Evolutionary conservation across 2,113 vertebrate species (phyloP).

Genomic region (Struthidea cinerea): DNA sequence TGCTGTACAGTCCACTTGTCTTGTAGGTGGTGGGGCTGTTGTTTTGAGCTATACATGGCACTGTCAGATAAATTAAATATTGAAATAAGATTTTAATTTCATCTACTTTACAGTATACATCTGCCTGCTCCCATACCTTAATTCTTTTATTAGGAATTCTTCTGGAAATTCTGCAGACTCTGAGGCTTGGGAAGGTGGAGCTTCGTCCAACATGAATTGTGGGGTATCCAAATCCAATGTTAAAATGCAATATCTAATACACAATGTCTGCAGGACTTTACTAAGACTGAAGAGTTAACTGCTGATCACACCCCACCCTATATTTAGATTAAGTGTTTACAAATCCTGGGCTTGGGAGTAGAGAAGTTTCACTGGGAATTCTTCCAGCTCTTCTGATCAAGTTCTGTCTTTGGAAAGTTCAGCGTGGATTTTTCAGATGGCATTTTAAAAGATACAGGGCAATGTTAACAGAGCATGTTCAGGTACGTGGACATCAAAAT

Average conservation of each 20-base stretch:
- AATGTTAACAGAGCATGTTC: not conserved
- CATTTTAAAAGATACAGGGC: not conserved
- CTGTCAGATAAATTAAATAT: not conserved
- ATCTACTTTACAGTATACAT: not conserved
- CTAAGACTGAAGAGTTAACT: not conserved
- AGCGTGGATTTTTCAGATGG: not conserved
- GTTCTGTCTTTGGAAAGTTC: not conserved
- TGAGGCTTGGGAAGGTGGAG: not conserved
- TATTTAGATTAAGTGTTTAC: constrained; percentile 29
- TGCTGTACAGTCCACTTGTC: not conserved
- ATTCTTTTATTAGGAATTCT: not conserved
- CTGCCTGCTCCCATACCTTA: not conserved
- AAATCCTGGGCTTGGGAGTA: not conserved
- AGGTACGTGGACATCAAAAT: not conserved
- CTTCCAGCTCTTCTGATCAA: not conserved
- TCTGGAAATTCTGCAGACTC: not conserved
- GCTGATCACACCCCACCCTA: not conserved
- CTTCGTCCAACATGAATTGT: accelerated
- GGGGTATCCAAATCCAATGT: not conserved
- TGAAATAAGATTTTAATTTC: not conserved
- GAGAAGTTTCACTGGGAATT: constrained; percentile 16
- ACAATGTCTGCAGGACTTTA: not conserved
- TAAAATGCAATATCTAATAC: not conserved
- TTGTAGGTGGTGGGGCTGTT: not conserved
- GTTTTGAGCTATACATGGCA: not conserved